Conservation (phyloP, 2,888 invertebrate species). For the Himalopsyche kuldschensis region DNA sequence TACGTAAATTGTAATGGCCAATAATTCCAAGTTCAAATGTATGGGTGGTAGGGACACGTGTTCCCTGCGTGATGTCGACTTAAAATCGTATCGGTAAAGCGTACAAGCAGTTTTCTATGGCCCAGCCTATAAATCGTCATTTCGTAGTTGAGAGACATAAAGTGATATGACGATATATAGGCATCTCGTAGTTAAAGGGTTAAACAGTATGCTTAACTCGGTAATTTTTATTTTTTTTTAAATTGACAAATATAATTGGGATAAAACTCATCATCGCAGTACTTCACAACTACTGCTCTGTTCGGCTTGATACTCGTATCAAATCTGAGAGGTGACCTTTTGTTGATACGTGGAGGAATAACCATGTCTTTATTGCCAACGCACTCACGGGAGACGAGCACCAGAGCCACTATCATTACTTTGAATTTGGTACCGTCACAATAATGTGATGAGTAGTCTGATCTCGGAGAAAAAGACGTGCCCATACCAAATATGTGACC, state of each 20-base stretch:
- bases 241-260: constrained; percentile 43
- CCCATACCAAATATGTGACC: constrained; percentile 44
- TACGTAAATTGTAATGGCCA: too few species aligned
- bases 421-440: constrained; percentile 37
- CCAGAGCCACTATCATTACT: constrained; percentile 43
- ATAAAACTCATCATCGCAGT: constrained; percentile 44
- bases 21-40: too few species aligned
- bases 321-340: constrained; percentile 25
- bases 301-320: constrained; percentile 43
- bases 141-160: too few species aligned
- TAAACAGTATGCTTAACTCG: too few species aligned
- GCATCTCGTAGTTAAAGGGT: too few species aligned
- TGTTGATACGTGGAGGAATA: constrained; percentile 39
- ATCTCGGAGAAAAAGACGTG: constrained; percentile 42
- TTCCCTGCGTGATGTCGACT: too few species aligned
- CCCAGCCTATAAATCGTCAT: too few species aligned
- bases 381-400: constrained; percentile 39
- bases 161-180: too few species aligned
- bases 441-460: constrained; percentile 43
- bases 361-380: constrained; percentile 39
- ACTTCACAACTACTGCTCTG: constrained; percentile 44
- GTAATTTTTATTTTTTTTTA: constrained; percentile 13
- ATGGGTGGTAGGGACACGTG: too few species aligned
- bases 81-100: too few species aligned
- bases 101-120: too few species aligned